Evolutionary conservation across 2,113 vertebrate species (phyloP), one percentile per base, ranked within the genome.

Genomic region (Burhinus oedicnemus): DNA sequence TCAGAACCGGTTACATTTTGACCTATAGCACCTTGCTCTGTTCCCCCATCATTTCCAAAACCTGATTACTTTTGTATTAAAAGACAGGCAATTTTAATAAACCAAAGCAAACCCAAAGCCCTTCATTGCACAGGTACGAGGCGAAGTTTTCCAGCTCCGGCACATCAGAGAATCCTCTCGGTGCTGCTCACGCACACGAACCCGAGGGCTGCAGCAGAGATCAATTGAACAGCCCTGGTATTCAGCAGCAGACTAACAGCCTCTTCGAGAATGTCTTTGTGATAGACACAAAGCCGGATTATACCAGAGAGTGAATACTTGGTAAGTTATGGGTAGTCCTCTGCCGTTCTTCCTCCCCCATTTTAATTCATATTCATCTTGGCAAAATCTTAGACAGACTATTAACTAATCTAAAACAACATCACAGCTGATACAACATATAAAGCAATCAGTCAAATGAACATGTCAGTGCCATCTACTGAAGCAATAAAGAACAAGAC

Each of bases 221-320:
- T 90, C 68, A 88, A n/a, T 44, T n/a, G 15, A 87, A 78, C 62
- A 90, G 92, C 91, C 77, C 83, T 5, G 69, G 78, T 42, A 84
- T 47, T 96, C 54, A 78, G 84, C 79, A 47, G 88, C 57, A 80
- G 61, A 27, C 71, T 70, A 34, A 68, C 40, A 58, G 66, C 68
- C 93, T 75, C 89, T 75, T 58, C 38, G 91, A 94, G 92, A 84
- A 92, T 90, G 86, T 89, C 51, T 82, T 95, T 94, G 83, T 95
- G 90, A 89, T 29, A 77, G 75, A 93, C 96, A 97, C 92, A 96
- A 68, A 97, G 77, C 64, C 58, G 47, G 90, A 95, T 95, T 83
- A 89, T 29, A 21, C 15, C 82, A 76, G 57, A 12, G 77, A 95
- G 83, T 4, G 84, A 97, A 70, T 40, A 77, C 72, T 90, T 34